Base-by-base conservation (phyloP, 2,888 invertebrate species). In the Epirrita christyi region DNA sequence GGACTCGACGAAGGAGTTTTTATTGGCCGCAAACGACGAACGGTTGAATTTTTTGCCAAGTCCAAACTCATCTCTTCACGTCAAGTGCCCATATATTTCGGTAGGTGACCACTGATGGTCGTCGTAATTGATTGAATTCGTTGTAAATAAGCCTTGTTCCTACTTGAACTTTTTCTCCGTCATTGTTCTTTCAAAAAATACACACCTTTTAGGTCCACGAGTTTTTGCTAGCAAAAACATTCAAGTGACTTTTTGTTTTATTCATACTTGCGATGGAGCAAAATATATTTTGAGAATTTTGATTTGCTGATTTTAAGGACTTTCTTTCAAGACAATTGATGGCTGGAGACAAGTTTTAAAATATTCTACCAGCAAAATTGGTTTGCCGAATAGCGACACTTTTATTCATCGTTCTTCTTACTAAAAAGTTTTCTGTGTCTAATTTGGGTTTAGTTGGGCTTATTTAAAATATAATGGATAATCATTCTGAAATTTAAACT, bases 121-220 rank as follows among this genome's bases (percentile, higher is more conserved):
- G 72, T 68, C 71, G 83, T 88, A 90, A 90, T 90, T 90, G 90
- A 89, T 88, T 81, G 84, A 82, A 85, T 85, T 78, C 81, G 68
- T 76, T 82, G 80, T 82, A 83, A 83, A 81, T 81, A 83, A 80
- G 75, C 77, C 72, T 78, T 73, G 78, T 80, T 80, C 85, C 80
- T 81, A 64, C 63, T 65, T 48, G 54, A 55, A 59, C 52, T 64
- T 68, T 68, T 68, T 67, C 50, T 59, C 36, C 56, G 47, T 63
- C 64, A 64, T 68, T 68, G 66, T 68, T 66, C 58, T 50, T 47
- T 61, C 13, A 59, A 63, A 65, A 68, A 68, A 64, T 61, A 74
- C 70, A 70, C 70, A 70, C 66, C 59, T 61, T 70, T 68, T 64
- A 68, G 54, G 58, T 42, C 54, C 6, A 59, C 61, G 43, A 49